Evolutionary conservation across 1,140 invertebrate species (phyloP).

Genomic region (Drosophila ambigua): DNA sequence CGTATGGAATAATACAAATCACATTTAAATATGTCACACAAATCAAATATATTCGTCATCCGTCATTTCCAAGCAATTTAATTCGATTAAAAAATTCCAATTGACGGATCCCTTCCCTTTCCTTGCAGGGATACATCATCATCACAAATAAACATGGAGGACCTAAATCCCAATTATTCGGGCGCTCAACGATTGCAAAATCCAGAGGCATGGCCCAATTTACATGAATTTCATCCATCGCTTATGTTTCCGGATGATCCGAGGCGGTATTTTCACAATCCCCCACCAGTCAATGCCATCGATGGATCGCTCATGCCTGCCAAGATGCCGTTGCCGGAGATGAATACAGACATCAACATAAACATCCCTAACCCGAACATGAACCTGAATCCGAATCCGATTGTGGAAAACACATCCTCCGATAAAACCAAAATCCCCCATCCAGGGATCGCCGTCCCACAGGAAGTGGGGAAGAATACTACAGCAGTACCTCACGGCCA

Average conservation of each 20-base stretch:
- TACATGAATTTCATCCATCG: constrained; percentile 28
- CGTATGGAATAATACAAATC: no score
- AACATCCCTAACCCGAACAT: no score
- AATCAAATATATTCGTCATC: background rate
- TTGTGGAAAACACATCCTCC: background rate
- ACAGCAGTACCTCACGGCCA: constrained; percentile 40
- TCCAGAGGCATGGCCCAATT: constrained; percentile 35
- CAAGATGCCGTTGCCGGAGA: constrained; percentile 38
- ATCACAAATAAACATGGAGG: constrained; percentile 37
- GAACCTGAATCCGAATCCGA: constrained; percentile 9
- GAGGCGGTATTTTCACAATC: constrained; percentile 35
- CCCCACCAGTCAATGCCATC: constrained; percentile 16
- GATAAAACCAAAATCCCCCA: constrained; percentile 3
- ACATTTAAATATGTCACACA: no score
- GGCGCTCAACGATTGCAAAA: constrained; percentile 39
- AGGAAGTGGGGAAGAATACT: constrained; percentile 23
- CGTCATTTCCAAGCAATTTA: no score
- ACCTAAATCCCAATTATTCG: constrained; percentile 28
- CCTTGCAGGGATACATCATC: constrained; percentile 31
- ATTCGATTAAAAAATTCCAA: constrained; percentile 1
- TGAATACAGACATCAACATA: constrained; percentile 13
- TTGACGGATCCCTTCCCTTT: background rate
- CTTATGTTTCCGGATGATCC: constrained; percentile 38
- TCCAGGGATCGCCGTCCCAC: background rate
- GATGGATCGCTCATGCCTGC: constrained; percentile 13